Evolutionary conservation across 2,797 vertebrate genomes (phyloP).

Genomic region (Periophthalmus magnuspinnatus): DNA sequence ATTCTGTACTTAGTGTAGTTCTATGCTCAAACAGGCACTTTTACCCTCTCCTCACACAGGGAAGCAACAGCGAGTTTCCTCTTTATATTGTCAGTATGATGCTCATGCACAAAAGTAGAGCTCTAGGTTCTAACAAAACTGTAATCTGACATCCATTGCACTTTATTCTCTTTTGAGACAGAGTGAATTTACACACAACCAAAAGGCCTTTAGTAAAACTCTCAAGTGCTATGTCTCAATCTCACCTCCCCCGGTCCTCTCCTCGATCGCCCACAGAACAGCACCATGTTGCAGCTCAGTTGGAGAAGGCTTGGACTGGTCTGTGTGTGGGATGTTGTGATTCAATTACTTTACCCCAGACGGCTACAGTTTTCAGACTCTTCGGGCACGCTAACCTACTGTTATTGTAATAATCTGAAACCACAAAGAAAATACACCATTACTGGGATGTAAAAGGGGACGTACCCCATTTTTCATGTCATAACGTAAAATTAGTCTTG

Average conservation of each 20-base stretch:
- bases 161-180: neutral
- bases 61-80: too few species aligned
- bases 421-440: neutral
- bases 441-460: too few species aligned
- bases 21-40: too few species aligned
- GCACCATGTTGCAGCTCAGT: conserved; percentile 35
- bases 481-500: too few species aligned
- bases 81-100: too few species aligned
- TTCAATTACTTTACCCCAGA: conserved; percentile 53
- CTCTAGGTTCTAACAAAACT: too few species aligned
- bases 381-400: neutral
- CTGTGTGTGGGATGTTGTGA: conserved; percentile 48
- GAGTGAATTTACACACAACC: neutral
- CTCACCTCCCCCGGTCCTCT: conserved; percentile 33
- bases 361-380: conserved; percentile 31
- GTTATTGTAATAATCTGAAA: neutral
- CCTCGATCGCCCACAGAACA: conserved; percentile 3
- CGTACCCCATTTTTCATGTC: too few species aligned
- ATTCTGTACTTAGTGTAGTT: too few species aligned
- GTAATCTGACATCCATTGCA: neutral
- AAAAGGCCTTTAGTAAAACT: conserved; percentile 7
- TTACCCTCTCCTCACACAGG: too few species aligned
- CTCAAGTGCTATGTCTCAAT: neutral
- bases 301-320: conserved; percentile 46
- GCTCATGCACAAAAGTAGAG: too few species aligned